These are phyloP conservation scores for Xiphias gladius DNA, from an alignment of 2,113 vertebrate species.

Conservation along the genomic window DNA sequence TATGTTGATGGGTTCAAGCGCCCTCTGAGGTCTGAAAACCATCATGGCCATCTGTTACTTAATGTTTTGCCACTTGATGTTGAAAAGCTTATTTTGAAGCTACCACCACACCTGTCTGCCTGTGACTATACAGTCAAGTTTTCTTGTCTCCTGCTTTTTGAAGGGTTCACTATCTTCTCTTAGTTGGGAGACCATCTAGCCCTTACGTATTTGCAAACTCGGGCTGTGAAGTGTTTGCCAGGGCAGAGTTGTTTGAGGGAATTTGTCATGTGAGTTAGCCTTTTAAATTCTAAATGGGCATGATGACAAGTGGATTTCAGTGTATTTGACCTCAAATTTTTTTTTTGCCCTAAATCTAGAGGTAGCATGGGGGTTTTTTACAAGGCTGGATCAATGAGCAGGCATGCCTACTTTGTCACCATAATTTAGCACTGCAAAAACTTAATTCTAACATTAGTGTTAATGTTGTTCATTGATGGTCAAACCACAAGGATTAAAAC, in stretches of 20 bases:
- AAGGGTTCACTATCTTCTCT: constrained; percentile 39
- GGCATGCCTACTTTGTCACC: constrained; percentile 54
- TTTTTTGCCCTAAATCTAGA: constrained; percentile 69
- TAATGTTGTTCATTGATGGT: constrained; percentile 38
- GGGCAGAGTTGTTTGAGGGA: constrained; percentile 59
- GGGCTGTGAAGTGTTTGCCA: constrained; percentile 56
- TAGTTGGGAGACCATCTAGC: constrained; percentile 26
- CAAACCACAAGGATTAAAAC: constrained; percentile 28
- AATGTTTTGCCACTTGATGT: constrained; percentile 67
- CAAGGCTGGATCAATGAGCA: constrained; percentile 75
- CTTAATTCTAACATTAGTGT: constrained; percentile 30
- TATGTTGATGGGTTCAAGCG: constrained; percentile 30
- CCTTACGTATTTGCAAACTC: neutral
- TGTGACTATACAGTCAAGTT: constrained; percentile 40
- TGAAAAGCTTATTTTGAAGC: constrained; percentile 55
- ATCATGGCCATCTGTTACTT: constrained; percentile 56
- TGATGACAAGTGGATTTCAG: constrained; percentile 56
- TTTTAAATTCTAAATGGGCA: constrained; percentile 51
- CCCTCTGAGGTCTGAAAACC: constrained; percentile 36
- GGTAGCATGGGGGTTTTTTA: constrained; percentile 77
- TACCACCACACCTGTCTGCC: constrained; percentile 49
- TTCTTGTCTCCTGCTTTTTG: constrained; percentile 35
- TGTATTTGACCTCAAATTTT: constrained; percentile 65
- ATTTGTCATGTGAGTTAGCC: constrained; percentile 44
- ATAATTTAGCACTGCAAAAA: constrained; percentile 32